A percentile compares a stretch with the other conserved stretches of the same genome.
These are phyloP conservation scores for Clarias gariepinus DNA, from an alignment of 2,113 vertebrate species.

Conservation along the genomic window DNA sequence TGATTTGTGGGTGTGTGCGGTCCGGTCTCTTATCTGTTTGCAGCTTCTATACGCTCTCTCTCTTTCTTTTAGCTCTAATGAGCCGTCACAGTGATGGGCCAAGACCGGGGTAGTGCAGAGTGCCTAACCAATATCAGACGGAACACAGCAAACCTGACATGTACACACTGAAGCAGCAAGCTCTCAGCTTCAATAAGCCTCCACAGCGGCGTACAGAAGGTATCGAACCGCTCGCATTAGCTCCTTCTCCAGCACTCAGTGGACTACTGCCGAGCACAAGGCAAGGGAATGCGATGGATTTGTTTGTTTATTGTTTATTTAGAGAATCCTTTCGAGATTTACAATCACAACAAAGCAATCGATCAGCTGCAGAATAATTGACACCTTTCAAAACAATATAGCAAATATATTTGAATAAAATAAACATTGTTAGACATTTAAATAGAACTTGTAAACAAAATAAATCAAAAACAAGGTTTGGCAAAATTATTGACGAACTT, in stretches of 20 bases:
- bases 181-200: background rate
- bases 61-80: conserved; percentile 29
- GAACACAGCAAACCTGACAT: conserved; percentile 3
- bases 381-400: background rate
- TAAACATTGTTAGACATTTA: background rate
- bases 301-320: background rate
- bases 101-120: background rate
- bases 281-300: background rate
- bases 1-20: conserved; percentile 16
- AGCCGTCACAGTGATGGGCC: conserved; percentile 34
- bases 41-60: background rate
- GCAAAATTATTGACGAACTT: background rate
- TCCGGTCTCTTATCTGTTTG: conserved; percentile 10
- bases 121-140: background rate
- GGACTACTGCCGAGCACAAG: background rate
- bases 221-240: background rate
- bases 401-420: background rate
- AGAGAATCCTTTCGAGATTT: background rate
- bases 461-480: too few species aligned
- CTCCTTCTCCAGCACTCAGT: background rate
- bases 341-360: background rate
- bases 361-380: background rate
- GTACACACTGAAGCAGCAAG: conserved; percentile 6
- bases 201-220: background rate
- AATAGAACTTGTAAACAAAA: too few species aligned